Conservation (phyloP, 2,113 vertebrate species). For the Hyaena hyaena region DNA sequence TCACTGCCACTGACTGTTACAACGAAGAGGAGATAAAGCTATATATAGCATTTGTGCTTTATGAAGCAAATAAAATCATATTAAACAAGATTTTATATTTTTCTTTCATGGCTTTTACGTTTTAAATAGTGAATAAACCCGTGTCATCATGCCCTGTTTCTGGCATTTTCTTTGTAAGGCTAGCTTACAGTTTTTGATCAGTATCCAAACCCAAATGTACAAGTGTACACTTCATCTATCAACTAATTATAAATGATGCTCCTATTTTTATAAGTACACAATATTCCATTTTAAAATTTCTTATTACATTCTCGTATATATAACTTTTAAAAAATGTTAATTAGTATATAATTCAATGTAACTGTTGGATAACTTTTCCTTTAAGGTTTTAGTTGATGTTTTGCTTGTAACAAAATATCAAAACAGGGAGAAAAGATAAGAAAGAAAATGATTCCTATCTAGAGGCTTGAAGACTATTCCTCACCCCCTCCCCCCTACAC, state of each 20-base stretch:
- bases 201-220: background rate
- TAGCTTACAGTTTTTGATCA: background rate
- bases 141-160: background rate
- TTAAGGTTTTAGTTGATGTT: conserved; percentile 6
- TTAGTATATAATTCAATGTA: conserved; percentile 30
- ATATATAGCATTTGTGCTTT: background rate
- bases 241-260: background rate
- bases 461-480: background rate
- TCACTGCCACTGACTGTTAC: background rate
- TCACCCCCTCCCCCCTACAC: too few species aligned
- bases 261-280: background rate
- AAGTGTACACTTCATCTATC: background rate
- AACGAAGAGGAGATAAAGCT: background rate
- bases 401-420: background rate
- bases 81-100: background rate
- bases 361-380: background rate
- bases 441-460: background rate
- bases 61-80: conserved; percentile 23
- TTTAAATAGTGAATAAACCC: conserved; percentile 29
- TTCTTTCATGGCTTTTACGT: background rate
- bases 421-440: background rate
- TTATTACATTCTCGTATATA: background rate
- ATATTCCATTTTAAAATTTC: background rate
- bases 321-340: background rate
- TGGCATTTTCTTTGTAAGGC: background rate